Evolutionary conservation across 2,113 vertebrate genomes (phyloP).

Genomic region (Lethenteron reissneri): DNA sequence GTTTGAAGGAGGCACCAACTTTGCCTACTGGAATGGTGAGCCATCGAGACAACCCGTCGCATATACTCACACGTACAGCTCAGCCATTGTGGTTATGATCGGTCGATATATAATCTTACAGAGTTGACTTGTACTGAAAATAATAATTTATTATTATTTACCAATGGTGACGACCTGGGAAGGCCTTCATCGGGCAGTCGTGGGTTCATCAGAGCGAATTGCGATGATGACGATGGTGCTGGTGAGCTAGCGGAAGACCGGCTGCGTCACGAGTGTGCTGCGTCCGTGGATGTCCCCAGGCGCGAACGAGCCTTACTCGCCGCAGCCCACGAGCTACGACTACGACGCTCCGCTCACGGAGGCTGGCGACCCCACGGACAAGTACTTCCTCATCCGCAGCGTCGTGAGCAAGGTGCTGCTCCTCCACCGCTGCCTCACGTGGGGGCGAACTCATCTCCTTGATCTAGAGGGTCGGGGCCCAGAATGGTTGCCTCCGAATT

Average conservation of each 20-base stretch:
- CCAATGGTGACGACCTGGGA: no score
- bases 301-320: constrained; percentile 11
- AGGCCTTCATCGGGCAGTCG: no score
- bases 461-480: neutral
- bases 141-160: no score
- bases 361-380: constrained; percentile 70
- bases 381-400: constrained; percentile 49
- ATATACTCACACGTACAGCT: no score
- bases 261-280: no score
- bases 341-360: constrained; percentile 80
- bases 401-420: constrained; percentile 48
- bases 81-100: no score
- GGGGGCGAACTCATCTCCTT: neutral
- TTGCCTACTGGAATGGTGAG: constrained; percentile 89
- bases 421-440: no score
- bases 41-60: neutral
- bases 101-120: no score
- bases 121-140: no score
- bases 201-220: no score
- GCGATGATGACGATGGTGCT: no score
- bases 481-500: accelerated
- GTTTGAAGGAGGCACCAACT: constrained; percentile 94
- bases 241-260: no score
- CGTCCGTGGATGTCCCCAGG: neutral
- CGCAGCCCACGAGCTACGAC: constrained; percentile 89